phyloP scores from a whole-genome alignment of 2,888 invertebrate species.

The Aleiodes leptofemur region DNA sequence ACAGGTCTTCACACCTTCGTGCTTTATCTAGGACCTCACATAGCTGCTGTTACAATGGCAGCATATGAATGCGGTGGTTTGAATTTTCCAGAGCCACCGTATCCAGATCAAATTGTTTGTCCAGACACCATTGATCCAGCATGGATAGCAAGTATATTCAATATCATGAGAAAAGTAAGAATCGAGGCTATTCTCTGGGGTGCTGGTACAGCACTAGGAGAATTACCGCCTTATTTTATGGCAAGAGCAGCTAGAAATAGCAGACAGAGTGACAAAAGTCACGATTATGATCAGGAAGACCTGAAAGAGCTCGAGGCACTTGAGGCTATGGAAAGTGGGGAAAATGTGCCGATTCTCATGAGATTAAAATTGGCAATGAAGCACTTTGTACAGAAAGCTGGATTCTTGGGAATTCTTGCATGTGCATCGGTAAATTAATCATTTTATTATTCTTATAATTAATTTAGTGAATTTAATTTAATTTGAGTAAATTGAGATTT shows the following conservation, averaged over 20 bases:
- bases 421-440: conserved; percentile 91
- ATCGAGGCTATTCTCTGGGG: conserved; percentile 99
- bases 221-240: conserved; percentile 99
- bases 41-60: conserved; percentile 97
- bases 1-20: conserved; percentile 99
- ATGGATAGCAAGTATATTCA: conserved; percentile 88
- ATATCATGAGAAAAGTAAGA: conserved; percentile 95
- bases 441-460: conserved; percentile 10
- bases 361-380: conserved; percentile 91
- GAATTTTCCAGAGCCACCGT: conserved; percentile 98
- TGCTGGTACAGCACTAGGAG: conserved; percentile 97
- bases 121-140: conserved; percentile 83
- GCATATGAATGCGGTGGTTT: conserved; percentile 97
- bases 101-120: conserved; percentile 98
- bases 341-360: conserved; percentile 81
- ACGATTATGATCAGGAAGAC: conserved; percentile 82
- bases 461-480: neutral
- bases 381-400: conserved; percentile 93
- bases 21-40: conserved; percentile 98
- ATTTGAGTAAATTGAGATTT: too few relatives aligned
- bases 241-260: conserved; percentile 91
- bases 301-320: conserved; percentile 85
- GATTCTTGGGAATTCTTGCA: conserved; percentile 96
- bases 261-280: conserved; percentile 67
- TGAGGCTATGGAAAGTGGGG: conserved; percentile 79